phyloP scores from a whole-genome alignment of 2,113 vertebrate species.

The Microcebus griseorufus region DNA sequence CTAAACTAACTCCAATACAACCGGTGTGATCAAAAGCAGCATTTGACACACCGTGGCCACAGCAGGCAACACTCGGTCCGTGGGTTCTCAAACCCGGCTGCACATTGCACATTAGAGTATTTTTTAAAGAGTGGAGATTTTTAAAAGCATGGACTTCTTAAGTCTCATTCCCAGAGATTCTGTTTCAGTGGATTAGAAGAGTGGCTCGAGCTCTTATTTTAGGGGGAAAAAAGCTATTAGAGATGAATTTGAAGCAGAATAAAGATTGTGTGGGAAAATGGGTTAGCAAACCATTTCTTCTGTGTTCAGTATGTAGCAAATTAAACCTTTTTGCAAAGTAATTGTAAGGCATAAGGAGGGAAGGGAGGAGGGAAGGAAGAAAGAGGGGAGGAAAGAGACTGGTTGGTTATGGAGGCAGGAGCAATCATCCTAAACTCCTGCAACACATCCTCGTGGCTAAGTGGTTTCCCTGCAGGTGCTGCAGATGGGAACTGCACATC shows the following conservation, averaged over 20 bases:
- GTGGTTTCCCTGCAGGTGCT: neutral
- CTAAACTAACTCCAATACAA: neutral
- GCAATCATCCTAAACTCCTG: neutral
- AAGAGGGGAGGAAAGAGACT: neutral
- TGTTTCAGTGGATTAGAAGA: neutral
- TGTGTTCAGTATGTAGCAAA: neutral
- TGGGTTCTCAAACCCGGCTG: neutral
- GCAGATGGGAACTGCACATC: neutral
- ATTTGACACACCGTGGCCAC: neutral
- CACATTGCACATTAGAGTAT: neutral
- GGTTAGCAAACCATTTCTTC: neutral
- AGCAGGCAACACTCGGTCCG: neutral
- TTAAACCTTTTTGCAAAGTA: conserved; percentile 8
- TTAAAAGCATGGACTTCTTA: neutral
- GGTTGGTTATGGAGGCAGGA: neutral
- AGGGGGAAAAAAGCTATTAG: neutral
- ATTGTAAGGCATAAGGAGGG: neutral
- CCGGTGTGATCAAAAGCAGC: neutral
- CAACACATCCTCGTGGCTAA: neutral
- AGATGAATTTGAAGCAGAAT: neutral
- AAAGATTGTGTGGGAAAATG: neutral
- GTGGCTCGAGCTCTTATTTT: neutral
- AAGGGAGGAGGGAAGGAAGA: neutral
- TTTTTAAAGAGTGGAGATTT: neutral
- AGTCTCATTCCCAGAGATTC: neutral